Conservation (phyloP, 2,888 invertebrate genomes). For the Adelphocoris suturalis region DNA sequence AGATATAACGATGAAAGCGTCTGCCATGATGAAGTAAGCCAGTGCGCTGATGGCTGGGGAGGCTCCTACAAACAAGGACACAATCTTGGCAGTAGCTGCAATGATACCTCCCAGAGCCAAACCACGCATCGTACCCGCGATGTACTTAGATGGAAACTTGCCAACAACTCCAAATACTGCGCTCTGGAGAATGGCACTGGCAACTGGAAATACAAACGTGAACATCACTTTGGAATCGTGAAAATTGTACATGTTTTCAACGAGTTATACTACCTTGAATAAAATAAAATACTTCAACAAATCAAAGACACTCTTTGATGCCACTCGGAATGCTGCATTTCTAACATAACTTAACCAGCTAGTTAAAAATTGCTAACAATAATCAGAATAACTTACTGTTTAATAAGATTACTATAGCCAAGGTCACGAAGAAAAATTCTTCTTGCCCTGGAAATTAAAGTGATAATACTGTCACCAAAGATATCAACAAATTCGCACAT, state of each 20-base stretch:
- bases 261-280: too few relatives aligned
- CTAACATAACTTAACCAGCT: not conserved
- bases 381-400: slow-evolving; percentile 83
- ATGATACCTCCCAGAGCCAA: slow-evolving; percentile 96
- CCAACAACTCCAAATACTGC: slow-evolving; percentile 93
- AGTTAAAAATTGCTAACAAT: too few relatives aligned
- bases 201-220: slow-evolving; percentile 84
- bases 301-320: too few relatives aligned
- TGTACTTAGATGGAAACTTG: slow-evolving; percentile 91
- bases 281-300: too few relatives aligned
- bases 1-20: slow-evolving; percentile 85
- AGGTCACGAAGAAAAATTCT: slow-evolving; percentile 88
- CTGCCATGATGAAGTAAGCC: slow-evolving; percentile 93
- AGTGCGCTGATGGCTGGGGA: slow-evolving; percentile 90
- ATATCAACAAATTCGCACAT: too few relatives aligned
- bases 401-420: slow-evolving; percentile 88
- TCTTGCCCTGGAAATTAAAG: slow-evolving; percentile 85
- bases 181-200: slow-evolving; percentile 91
- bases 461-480: too few relatives aligned
- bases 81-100: slow-evolving; percentile 90
- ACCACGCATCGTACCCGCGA: slow-evolving; percentile 93
- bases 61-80: slow-evolving; percentile 89
- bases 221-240: too few relatives aligned
- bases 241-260: too few relatives aligned
- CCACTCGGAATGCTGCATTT: too few relatives aligned